A percentile compares a stretch with the other conserved stretches of the same genome.
These are phyloP conservation scores for Neolamprologus kungweensis DNA, from an alignment of 2,113 vertebrate species.

Conservation along the genomic window DNA sequence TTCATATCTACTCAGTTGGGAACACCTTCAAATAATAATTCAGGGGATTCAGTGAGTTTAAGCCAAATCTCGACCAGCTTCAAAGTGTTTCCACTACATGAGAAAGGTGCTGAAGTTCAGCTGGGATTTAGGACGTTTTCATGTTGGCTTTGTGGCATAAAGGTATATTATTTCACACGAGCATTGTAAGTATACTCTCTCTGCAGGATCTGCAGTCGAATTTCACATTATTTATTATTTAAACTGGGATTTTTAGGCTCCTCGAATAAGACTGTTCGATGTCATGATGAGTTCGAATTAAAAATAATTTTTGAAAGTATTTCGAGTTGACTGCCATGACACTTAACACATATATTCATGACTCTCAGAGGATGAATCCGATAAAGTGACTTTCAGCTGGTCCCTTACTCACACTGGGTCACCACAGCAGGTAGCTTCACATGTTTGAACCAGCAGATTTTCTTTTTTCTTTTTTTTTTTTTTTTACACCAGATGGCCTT, in stretches of 20 bases:
- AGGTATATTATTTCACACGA: neutral
- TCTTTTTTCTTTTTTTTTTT: neutral
- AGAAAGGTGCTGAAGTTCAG: neutral
- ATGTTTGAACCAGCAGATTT: neutral
- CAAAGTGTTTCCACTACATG: slow-evolving; percentile 9
- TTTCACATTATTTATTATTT: neutral
- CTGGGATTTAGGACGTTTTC: neutral
- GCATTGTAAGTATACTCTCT: neutral
- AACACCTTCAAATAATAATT: slow-evolving; percentile 23
- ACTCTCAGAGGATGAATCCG: neutral
- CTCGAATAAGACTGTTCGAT: neutral
- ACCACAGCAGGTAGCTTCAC: neutral
- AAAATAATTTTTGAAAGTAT: neutral
- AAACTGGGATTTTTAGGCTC: neutral
- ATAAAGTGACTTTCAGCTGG: neutral
- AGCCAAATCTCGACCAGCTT: slow-evolving; percentile 3
- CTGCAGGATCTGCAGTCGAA: neutral
- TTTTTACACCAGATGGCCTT: neutral
- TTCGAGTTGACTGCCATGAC: neutral
- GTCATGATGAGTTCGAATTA: neutral
- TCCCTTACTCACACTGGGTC: neutral
- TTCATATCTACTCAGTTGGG: neutral
- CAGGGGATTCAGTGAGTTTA: neutral
- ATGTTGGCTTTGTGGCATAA: neutral
- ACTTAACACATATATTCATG: neutral